These are phyloP conservation scores for Zophobas morio DNA, from an alignment of 1,140 invertebrate genomes.

Conservation along the genomic window DNA sequence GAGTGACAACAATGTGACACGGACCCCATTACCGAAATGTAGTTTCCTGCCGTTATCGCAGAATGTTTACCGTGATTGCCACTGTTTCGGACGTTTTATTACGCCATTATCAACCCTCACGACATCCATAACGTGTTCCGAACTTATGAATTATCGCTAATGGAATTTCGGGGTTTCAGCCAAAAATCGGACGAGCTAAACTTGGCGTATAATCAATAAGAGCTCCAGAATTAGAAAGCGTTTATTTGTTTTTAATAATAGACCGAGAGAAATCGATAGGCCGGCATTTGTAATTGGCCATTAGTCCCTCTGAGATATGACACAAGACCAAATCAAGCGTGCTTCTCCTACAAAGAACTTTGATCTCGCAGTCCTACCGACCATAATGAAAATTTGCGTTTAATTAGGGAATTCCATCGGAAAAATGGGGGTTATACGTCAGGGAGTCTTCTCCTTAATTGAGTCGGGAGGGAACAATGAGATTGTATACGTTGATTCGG, in stretches of 20 bases:
- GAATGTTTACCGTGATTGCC: conserved; percentile 35
- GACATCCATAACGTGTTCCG: conserved; percentile 24
- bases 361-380: background rate
- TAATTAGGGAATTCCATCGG: background rate
- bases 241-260: background rate
- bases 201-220: too few species aligned
- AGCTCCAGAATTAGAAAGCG: too few species aligned
- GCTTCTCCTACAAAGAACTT: conserved; percentile 10
- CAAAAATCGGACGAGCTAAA: conserved; percentile 4
- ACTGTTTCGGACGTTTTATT: conserved; percentile 28
- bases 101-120: conserved; percentile 34
- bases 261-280: background rate
- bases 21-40: conserved; percentile 29
- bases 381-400: background rate
- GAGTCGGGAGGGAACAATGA: conserved; percentile 23
- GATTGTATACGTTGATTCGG: conserved; percentile 35
- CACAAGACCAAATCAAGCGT: conserved; percentile 8
- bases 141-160: conserved; percentile 47
- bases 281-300: conserved; percentile 12
- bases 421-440: background rate
- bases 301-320: background rate
- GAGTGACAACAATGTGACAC: conserved; percentile 32
- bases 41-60: conserved; percentile 33
- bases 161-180: conserved; percentile 31
- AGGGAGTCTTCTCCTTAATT: conserved; percentile 12